phyloP scores from a whole-genome alignment of 2,888 invertebrate species.

The Apotomis betuletana region DNA sequence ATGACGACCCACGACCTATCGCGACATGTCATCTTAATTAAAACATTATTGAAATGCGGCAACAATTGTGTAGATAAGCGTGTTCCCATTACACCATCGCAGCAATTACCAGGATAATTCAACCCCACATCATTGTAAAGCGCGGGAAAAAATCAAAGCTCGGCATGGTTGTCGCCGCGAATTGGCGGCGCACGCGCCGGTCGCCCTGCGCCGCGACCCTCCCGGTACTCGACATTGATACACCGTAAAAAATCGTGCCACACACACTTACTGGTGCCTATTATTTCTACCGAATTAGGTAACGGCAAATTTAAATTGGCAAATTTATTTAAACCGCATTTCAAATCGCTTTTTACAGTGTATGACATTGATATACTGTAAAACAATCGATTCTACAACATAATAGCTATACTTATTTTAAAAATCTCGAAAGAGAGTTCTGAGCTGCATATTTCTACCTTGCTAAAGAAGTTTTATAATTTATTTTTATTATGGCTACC shows the following conservation, averaged over 20 bases:
- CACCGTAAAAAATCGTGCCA: conserved; percentile 32
- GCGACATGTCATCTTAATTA: conserved; percentile 31
- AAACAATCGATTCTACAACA: too few species aligned
- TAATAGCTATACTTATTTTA: too few species aligned
- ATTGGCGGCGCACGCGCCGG: conserved; percentile 62
- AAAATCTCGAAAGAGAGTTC: too few species aligned
- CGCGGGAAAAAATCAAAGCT: conserved; percentile 60
- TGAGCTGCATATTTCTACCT: too few species aligned
- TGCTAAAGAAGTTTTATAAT: too few species aligned
- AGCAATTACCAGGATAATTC: conserved; percentile 55
- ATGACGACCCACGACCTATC: conserved; percentile 5
- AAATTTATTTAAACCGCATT: too few species aligned
- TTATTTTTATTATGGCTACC: too few species aligned
- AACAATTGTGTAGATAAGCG: conserved; percentile 29
- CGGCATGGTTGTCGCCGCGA: conserved; percentile 71
- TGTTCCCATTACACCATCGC: conserved; percentile 28
- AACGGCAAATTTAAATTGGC: background rate
- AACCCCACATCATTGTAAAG: conserved; percentile 54
- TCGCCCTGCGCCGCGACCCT: conserved; percentile 28
- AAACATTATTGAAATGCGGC: conserved; percentile 29
- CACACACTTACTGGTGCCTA: conserved; percentile 20
- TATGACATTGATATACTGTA: too few species aligned
- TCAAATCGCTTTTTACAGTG: too few species aligned
- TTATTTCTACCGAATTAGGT: conserved; percentile 21
- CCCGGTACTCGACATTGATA: conserved; percentile 41